Percentiles rank a stretch among this genome's conserved stretches.
These are phyloP conservation scores for Forpus xanthops DNA, from an alignment of 2,797 vertebrate genomes.

Conservation along the genomic window DNA sequence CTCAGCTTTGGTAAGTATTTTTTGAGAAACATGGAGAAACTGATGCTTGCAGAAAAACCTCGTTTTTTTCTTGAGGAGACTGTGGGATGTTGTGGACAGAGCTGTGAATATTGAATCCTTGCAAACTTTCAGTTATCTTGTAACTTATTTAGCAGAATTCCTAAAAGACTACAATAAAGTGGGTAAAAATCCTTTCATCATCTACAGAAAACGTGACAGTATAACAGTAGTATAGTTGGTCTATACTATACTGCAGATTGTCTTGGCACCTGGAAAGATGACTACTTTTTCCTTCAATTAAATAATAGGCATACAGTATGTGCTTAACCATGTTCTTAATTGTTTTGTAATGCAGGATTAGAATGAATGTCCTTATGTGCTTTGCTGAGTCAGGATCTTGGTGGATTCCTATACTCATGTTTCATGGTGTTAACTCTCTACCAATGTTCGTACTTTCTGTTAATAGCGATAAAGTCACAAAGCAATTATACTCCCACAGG, in stretches of 20 bases:
- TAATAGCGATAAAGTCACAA: slow-evolving; percentile 42
- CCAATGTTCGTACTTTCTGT: background rate
- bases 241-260: background rate
- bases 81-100: background rate
- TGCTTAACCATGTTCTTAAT: background rate
- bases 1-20: background rate
- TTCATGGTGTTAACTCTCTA: background rate
- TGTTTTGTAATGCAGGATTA: background rate
- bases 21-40: background rate
- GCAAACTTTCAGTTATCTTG: background rate
- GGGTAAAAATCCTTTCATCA: background rate
- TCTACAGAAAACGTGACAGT: background rate
- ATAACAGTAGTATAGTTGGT: background rate
- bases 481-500: slow-evolving; percentile 44
- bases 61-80: background rate
- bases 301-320: background rate
- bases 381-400: slow-evolving; percentile 50
- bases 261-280: background rate
- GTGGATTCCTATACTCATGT: background rate
- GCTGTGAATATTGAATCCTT: background rate
- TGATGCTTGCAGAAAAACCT: background rate
- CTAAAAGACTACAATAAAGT: background rate
- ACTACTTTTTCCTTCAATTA: background rate
- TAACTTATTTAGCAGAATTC: background rate
- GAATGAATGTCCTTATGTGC: background rate